Percentiles rank a stretch among this genome's conserved stretches.
These are phyloP conservation scores for Phasia obesa DNA, from an alignment of 2,888 invertebrate species.

Conservation along the genomic window DNA sequence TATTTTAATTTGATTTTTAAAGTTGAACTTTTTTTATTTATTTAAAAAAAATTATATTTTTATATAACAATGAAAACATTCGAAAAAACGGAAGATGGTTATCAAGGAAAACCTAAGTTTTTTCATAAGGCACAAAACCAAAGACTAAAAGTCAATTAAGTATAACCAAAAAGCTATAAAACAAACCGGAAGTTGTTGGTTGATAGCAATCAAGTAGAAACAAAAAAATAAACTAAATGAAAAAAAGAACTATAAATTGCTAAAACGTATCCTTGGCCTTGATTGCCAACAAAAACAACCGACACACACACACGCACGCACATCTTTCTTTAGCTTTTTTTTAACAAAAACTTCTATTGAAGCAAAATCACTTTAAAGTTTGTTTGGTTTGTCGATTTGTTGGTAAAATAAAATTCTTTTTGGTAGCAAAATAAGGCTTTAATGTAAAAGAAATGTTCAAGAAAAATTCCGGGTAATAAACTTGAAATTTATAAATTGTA, in stretches of 20 bases:
- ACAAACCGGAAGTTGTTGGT: slow-evolving; percentile 58
- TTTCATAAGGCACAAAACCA: neutral
- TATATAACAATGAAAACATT: slow-evolving; percentile 41
- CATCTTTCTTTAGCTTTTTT: neutral
- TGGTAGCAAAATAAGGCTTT: neutral
- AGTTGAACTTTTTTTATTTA: neutral
- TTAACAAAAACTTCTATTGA: slow-evolving; percentile 25
- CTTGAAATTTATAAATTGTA: slow-evolving; percentile 2
- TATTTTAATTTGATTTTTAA: neutral
- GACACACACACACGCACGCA: neutral
- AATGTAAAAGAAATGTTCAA: neutral
- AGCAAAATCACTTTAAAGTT: neutral
- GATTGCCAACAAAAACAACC: slow-evolving; percentile 22
- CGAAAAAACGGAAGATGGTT: slow-evolving; percentile 31
- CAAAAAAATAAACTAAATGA: slow-evolving; percentile 12
- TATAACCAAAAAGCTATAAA: slow-evolving; percentile 27
- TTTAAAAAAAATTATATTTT: neutral
- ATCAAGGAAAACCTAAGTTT: slow-evolving; percentile 21
- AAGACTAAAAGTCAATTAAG: slow-evolving; percentile 42
- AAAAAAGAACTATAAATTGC: slow-evolving; percentile 45
- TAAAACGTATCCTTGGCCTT: slow-evolving; percentile 52
- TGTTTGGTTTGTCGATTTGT: neutral
- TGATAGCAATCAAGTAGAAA: slow-evolving; percentile 40
- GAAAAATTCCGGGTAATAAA: slow-evolving; percentile 10
- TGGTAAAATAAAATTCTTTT: neutral